Evolutionary conservation across 2,113 vertebrate species (phyloP).

Genomic region (Nannobrachium achirus): DNA sequence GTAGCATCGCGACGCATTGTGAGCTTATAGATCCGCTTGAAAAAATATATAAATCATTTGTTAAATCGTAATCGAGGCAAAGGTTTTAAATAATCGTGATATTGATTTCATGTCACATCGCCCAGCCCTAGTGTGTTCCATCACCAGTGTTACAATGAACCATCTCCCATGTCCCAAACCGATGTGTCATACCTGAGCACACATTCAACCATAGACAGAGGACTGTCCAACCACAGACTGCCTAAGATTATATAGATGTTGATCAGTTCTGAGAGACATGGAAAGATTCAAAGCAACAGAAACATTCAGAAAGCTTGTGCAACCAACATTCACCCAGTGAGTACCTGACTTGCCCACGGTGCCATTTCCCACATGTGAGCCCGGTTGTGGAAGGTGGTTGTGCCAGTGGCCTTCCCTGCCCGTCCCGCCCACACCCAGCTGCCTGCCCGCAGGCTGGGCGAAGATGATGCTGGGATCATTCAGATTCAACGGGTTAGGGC

Average conservation of each 20-base stretch:
- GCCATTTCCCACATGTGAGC: constrained; percentile 92
- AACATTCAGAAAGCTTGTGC: constrained; percentile 16
- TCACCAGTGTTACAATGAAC: neutral
- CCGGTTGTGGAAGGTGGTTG: constrained; percentile 87
- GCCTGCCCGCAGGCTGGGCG: constrained; percentile 92
- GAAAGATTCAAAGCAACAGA: neutral
- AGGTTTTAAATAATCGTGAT: neutral
- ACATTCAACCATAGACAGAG: neutral
- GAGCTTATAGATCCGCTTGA: too few species aligned
- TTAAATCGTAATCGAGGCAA: neutral
- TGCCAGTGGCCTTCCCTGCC: constrained; percentile 93
- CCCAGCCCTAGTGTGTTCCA: neutral
- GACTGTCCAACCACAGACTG: neutral
- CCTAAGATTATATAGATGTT: neutral
- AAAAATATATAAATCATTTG: too few species aligned
- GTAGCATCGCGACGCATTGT: too few species aligned
- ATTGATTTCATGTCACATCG: neutral
- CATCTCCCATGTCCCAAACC: constrained; percentile 5
- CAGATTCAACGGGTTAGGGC: constrained; percentile 86
- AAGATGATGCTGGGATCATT: constrained; percentile 99
- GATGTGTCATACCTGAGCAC: constrained; percentile 46
- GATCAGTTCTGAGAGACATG: neutral
- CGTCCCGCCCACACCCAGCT: constrained; percentile 82
- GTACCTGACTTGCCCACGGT: constrained; percentile 93
- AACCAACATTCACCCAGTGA: constrained; percentile 56